phyloP scores from a whole-genome alignment of 2,113 vertebrate species.

The Nettapus auritus region DNA sequence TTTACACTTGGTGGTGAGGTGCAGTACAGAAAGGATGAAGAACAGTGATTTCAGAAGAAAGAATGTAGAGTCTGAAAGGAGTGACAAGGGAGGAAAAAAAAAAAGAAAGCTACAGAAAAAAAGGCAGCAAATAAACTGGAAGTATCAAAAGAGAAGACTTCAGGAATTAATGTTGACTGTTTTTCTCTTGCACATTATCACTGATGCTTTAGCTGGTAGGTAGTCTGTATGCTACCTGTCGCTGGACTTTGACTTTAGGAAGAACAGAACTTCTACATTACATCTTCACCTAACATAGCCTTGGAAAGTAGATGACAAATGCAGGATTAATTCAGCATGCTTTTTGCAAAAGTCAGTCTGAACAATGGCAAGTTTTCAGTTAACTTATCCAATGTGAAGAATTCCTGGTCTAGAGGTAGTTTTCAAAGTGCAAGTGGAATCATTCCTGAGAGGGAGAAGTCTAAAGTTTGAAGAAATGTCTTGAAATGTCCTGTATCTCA shows the following conservation, averaged over 20 bases:
- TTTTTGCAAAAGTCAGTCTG: neutral
- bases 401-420: neutral
- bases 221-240: neutral
- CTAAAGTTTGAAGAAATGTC: neutral
- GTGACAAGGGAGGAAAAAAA: neutral
- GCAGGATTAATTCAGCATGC: neutral
- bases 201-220: neutral
- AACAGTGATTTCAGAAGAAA: neutral
- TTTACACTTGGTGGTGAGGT: fast-evolving
- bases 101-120: neutral
- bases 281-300: neutral
- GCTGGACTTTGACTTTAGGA: neutral
- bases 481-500: neutral
- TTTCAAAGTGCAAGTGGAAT: neutral
- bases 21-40: neutral
- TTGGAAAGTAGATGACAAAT: neutral
- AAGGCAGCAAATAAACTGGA: neutral
- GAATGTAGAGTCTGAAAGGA: neutral
- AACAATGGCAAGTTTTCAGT: neutral
- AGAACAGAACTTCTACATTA: neutral
- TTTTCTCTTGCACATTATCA: fast-evolving
- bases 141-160: neutral
- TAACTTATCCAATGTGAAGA: neutral
- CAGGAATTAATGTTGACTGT: neutral
- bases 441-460: neutral